Evolutionary conservation across 2,113 vertebrate species (phyloP).

Genomic region (Fulmarus glacialis): DNA sequence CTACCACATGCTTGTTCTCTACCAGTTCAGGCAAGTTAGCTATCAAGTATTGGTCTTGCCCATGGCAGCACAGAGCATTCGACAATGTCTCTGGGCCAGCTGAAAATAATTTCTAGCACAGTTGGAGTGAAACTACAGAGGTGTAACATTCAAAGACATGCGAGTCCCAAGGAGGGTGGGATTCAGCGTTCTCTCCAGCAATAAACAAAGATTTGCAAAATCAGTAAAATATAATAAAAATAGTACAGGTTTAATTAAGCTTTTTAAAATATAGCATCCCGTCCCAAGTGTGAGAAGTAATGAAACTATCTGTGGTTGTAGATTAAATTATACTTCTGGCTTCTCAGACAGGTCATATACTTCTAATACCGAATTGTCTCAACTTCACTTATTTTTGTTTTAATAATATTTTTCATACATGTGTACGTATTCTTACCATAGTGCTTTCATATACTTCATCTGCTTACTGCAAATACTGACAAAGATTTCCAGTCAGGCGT

Average conservation of each 20-base stretch:
- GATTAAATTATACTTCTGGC: background rate
- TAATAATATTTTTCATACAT: background rate
- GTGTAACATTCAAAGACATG: conserved; percentile 43
- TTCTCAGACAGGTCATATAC: background rate
- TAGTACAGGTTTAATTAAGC: background rate
- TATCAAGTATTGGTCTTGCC: conserved; percentile 66
- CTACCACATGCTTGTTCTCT: conserved; percentile 66
- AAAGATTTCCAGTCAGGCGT: background rate
- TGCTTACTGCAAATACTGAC: background rate
- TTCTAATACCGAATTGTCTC: background rate
- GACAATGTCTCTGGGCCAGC: conserved; percentile 53
- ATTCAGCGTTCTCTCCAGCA: conserved; percentile 14
- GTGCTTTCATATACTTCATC: background rate
- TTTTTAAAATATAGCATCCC: background rate
- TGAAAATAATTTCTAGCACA: conserved; percentile 69
- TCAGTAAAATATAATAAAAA: conserved; percentile 10
- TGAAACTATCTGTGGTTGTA: background rate
- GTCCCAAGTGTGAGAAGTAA: background rate
- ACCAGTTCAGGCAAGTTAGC: conserved; percentile 62
- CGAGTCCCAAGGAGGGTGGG: conserved; percentile 4
- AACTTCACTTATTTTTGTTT: background rate
- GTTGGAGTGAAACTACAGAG: conserved; percentile 47
- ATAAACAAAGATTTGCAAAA: conserved; percentile 44
- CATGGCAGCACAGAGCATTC: conserved; percentile 12
- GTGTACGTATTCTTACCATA: background rate